phyloP scores from a whole-genome alignment of 2,113 vertebrate genomes.

The Mus musculus region DNA sequence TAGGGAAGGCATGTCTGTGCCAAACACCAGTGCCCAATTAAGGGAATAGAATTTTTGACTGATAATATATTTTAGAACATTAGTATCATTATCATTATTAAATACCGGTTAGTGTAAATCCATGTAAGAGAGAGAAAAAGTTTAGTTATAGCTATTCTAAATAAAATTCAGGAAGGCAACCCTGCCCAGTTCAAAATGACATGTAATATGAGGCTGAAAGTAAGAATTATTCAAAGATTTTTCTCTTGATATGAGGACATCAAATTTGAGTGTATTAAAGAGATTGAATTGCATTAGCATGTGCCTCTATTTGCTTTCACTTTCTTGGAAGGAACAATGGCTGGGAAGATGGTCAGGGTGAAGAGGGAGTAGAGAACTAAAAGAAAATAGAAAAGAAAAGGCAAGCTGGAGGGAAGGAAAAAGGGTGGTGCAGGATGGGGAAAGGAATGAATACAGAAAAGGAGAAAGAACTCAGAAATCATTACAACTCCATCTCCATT shows the following conservation, averaged over 20 bases:
- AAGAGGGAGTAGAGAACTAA: not conserved
- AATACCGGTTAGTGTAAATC: not conserved
- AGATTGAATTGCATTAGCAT: not conserved
- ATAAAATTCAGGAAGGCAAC: not conserved
- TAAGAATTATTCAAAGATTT: not conserved
- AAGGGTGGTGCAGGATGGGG: fast-evolving
- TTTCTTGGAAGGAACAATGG: not conserved
- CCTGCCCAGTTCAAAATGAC: not conserved
- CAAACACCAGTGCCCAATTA: not conserved
- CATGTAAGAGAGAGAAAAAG: not conserved
- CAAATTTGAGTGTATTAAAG: not conserved
- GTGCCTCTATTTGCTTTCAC: not conserved
- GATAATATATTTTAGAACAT: not conserved
- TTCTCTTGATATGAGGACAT: not conserved
- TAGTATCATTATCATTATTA: not conserved
- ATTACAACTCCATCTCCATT: not conserved
- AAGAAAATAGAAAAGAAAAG: not conserved
- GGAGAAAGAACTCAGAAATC: no score
- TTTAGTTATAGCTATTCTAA: not conserved
- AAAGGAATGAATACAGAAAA: not conserved
- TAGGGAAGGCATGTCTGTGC: not conserved
- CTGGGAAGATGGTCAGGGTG: not conserved
- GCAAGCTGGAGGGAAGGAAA: fast-evolving
- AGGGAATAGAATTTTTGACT: not conserved
- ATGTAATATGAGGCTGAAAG: not conserved